A percentile compares a stretch with the other conserved stretches of the same genome.
phyloP scores from a whole-genome alignment of 2,797 vertebrate genomes.

The Geotrypetes seraphini region DNA sequence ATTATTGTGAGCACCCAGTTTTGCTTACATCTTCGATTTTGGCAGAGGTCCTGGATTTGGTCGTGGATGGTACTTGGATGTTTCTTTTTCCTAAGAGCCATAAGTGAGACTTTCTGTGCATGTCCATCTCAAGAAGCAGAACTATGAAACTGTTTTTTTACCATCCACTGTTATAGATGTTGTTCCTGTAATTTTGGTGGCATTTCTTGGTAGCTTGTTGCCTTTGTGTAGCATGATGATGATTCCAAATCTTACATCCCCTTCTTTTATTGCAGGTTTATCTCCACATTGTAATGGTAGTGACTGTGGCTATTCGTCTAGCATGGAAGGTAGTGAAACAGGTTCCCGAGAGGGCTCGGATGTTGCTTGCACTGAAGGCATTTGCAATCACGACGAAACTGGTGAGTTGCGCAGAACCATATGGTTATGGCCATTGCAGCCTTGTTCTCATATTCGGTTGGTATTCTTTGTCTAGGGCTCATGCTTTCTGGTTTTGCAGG shows the following conservation, averaged over 20 bases:
- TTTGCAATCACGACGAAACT: slow-evolving; percentile 88
- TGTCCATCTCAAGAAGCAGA: too few relatives aligned
- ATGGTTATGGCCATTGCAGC: not conserved
- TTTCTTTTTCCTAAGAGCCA: too few relatives aligned
- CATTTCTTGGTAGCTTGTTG: not conserved
- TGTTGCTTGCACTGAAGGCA: slow-evolving; percentile 88
- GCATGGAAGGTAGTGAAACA: slow-evolving; percentile 87
- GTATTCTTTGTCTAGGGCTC: not conserved
- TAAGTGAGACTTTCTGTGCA: too few relatives aligned
- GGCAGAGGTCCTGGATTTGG: too few relatives aligned
- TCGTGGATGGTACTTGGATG: too few relatives aligned
- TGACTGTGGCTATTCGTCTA: slow-evolving; percentile 92
- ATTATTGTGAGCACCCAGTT: too few relatives aligned
- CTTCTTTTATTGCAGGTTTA: slow-evolving; percentile 52
- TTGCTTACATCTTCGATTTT: too few relatives aligned
- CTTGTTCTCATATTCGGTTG: not conserved
- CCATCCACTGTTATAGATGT: too few relatives aligned
- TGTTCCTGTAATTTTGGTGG: too few relatives aligned
- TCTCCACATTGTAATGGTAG: slow-evolving; percentile 77
- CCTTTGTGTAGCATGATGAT: too few relatives aligned
- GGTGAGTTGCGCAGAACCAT: slow-evolving; percentile 52
- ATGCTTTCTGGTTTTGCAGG: slow-evolving; percentile 40
- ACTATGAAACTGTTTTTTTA: too few relatives aligned
- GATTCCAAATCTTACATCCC: not conserved
- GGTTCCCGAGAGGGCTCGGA: slow-evolving; percentile 88